Evolutionary conservation across 2,888 invertebrate genomes (phyloP).

Genomic region (Plemyria rubiginata): DNA sequence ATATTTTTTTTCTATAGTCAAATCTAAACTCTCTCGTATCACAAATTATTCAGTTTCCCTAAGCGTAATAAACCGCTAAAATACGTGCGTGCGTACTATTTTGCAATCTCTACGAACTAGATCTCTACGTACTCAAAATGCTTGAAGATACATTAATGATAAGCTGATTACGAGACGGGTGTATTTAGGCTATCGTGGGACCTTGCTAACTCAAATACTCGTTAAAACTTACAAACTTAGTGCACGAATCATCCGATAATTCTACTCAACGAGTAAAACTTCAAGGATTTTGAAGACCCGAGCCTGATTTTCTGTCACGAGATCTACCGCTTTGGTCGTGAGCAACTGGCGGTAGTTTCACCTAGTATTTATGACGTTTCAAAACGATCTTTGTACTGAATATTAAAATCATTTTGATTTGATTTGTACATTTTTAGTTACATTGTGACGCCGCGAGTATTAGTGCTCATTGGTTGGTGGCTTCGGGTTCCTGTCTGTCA

Average conservation of each 20-base stretch:
- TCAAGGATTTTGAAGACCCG: neutral
- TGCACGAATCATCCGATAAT: constrained; percentile 6
- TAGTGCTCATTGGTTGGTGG: constrained; percentile 70
- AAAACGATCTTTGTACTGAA: too few relatives aligned
- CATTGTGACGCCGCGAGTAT: constrained; percentile 73
- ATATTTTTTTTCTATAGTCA: constrained; percentile 1
- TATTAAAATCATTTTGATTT: neutral
- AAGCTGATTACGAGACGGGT: constrained; percentile 5
- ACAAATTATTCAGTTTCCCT: too few relatives aligned
- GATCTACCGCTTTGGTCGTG: too few relatives aligned
- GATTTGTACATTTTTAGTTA: constrained; percentile 52
- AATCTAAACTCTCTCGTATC: neutral
- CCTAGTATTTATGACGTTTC: too few relatives aligned
- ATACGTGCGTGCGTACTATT: too few relatives aligned
- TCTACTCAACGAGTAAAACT: neutral
- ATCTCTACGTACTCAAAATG: neutral
- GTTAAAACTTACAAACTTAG: constrained; percentile 14
- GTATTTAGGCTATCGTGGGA: constrained; percentile 1
- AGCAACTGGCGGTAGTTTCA: too few relatives aligned
- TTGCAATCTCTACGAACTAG: neutral
- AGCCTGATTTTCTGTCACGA: neutral
- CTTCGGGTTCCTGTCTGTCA: constrained; percentile 68
- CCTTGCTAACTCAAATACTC: constrained; percentile 17
- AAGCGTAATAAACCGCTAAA: too few relatives aligned
- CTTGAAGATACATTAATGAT: neutral